These are phyloP conservation scores for Siderastrea siderea DNA, from an alignment of 92 coral and sea anemone genomes.

Conservation along the genomic window DNA sequence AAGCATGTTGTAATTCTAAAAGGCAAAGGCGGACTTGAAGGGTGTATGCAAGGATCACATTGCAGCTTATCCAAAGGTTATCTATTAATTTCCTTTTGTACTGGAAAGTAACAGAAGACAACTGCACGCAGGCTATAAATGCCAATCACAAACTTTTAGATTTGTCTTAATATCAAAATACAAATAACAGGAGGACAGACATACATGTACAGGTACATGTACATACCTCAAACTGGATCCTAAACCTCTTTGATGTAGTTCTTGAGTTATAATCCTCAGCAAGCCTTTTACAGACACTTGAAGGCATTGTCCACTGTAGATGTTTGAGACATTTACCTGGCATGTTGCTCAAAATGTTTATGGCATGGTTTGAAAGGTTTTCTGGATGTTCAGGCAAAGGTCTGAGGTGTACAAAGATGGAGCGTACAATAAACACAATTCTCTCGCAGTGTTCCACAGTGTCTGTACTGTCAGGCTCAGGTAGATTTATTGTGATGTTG, in stretches of 20 bases:
- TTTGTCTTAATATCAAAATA: too few species aligned
- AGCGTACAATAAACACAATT: conserved; percentile 78
- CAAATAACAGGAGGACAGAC: not conserved
- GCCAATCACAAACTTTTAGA: too few species aligned
- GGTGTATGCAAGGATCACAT: not conserved
- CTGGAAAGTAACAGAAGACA: too few species aligned
- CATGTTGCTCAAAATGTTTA: conserved; percentile 85
- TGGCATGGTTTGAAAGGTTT: conserved; percentile 89
- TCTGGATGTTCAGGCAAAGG: conserved; percentile 72
- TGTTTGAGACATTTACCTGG: conserved; percentile 81
- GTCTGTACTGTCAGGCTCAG: conserved; percentile 75
- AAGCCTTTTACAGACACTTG: conserved; percentile 81
- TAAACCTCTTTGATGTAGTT: conserved; percentile 27
- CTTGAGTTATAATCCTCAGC: conserved; percentile 73
- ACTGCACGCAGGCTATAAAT: too few species aligned
- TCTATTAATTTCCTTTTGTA: too few species aligned
- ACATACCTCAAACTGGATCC: conserved; percentile 64
- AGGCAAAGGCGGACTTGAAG: not conserved
- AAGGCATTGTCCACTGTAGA: conserved; percentile 86
- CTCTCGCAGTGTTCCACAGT: conserved; percentile 85
- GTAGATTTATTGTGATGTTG: conserved; percentile 84
- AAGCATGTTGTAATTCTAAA: conserved; percentile 88
- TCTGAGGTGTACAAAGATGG: conserved; percentile 75
- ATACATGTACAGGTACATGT: not conserved
- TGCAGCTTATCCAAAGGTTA: not conserved